These are phyloP conservation scores for Meandrina meandrites DNA, from an alignment of 92 coral and sea anemone species.

Conservation along the genomic window DNA sequence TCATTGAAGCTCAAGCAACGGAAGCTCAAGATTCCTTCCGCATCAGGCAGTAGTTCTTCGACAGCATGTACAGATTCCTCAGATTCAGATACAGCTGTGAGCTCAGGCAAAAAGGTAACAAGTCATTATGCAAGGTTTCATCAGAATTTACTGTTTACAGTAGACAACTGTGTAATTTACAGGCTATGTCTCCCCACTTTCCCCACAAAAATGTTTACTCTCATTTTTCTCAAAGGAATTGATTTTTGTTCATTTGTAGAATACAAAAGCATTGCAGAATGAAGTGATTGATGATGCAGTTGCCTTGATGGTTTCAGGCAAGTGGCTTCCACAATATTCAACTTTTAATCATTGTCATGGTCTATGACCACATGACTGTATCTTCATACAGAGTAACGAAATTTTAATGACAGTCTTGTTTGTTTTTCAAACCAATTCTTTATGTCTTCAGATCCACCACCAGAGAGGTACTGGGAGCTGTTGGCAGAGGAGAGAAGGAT, in stretches of 20 bases:
- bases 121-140: background rate
- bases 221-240: background rate
- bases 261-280: conserved; percentile 41
- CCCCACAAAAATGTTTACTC: background rate
- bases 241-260: conserved; percentile 3
- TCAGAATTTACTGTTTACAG: too few relatives aligned
- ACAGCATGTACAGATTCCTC: conserved; percentile 70
- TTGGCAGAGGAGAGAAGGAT: conserved; percentile 91
- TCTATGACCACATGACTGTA: too few relatives aligned
- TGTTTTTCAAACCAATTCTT: background rate
- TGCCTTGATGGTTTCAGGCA: conserved; percentile 94
- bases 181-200: background rate
- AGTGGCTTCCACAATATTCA: background rate
- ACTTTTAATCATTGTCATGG: too few relatives aligned
- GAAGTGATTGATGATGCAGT: conserved; percentile 69
- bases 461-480: conserved; percentile 93
- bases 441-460: conserved; percentile 64
- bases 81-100: conserved; percentile 67
- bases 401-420: too few relatives aligned
- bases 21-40: conserved; percentile 35
- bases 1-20: conserved; percentile 48
- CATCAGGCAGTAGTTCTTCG: conserved; percentile 43
- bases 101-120: conserved; percentile 26
- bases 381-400: too few relatives aligned
- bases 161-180: too few relatives aligned